Percentiles rank a stretch among this genome's conserved stretches.
Conservation (phyloP, 2,888 invertebrate genomes). For the Hydroisotoma schaefferi region DNA sequence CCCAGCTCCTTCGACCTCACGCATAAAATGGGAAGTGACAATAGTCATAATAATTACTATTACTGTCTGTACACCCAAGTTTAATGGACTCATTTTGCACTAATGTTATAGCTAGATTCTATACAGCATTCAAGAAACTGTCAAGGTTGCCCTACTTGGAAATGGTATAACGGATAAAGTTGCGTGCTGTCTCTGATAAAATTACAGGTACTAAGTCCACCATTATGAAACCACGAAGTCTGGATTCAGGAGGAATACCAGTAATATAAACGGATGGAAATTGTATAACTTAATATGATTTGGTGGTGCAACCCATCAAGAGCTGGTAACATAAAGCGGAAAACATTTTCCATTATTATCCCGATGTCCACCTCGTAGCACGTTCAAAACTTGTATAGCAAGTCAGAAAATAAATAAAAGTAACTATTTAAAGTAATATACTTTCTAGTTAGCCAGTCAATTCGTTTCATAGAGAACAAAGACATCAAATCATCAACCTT, state of each 20-base stretch:
- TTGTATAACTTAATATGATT: too few species aligned
- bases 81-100: constrained; percentile 5
- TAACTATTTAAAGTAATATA: too few species aligned
- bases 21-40: constrained; percentile 40
- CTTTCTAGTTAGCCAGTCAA: too few species aligned
- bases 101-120: constrained; percentile 5
- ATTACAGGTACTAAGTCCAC: neutral
- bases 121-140: neutral
- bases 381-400: too few species aligned
- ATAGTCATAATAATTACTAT: constrained; percentile 40
- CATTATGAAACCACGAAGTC: constrained; percentile 5
- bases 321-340: too few species aligned
- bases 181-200: constrained; percentile 3
- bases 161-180: constrained; percentile 5
- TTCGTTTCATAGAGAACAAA: too few species aligned
- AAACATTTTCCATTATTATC: too few species aligned
- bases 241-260: too few species aligned
- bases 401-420: too few species aligned
- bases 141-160: constrained; percentile 1
- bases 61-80: too few species aligned
- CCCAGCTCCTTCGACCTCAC: constrained; percentile 28
- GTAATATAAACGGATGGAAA: neutral
- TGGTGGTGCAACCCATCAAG: too few species aligned
- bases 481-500: constrained; percentile 6
- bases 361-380: too few species aligned